Conservation (phyloP, 1,140 invertebrate genomes). For the Ips typographus region DNA sequence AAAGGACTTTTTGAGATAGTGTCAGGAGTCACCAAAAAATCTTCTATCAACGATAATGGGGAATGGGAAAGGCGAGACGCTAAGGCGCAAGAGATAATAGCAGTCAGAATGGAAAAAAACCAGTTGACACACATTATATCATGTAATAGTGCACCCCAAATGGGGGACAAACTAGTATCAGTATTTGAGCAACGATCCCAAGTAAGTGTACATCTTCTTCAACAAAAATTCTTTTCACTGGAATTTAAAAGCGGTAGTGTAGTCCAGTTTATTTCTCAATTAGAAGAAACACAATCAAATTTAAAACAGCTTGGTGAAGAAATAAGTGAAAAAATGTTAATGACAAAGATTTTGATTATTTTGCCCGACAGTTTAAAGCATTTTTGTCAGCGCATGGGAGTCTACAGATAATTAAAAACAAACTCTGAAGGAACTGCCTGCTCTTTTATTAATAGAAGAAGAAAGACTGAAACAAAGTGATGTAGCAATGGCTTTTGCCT, state of each 20-base stretch:
- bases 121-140: slow-evolving; percentile 22
- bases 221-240: slow-evolving; percentile 19
- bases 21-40: background rate
- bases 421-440: background rate
- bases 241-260: slow-evolving; percentile 2
- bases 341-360: slow-evolving; percentile 13
- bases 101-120: slow-evolving; percentile 18
- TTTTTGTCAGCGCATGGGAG: slow-evolving; percentile 18
- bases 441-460: background rate
- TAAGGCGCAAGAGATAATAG: slow-evolving; percentile 27
- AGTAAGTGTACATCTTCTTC: slow-evolving; percentile 23
- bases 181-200: slow-evolving; percentile 31
- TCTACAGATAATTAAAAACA: background rate
- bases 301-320: slow-evolving; percentile 19
- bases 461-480: background rate
- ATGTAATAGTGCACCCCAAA: slow-evolving; percentile 24
- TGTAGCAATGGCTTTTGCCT: no score
- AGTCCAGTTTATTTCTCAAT: slow-evolving; percentile 9
- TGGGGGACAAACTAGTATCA: slow-evolving; percentile 29
- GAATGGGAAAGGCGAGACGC: slow-evolving; percentile 13
- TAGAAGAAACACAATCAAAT: slow-evolving; percentile 5
- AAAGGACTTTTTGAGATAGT: slow-evolving; percentile 4
- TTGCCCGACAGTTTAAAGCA: slow-evolving; percentile 20
- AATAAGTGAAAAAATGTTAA: slow-evolving; percentile 19
- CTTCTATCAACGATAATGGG: background rate